Evolutionary conservation across 2,888 invertebrate species (phyloP), one percentile per base, ranked within the genome.

Genomic region (Epistrophe grossulariae): DNA sequence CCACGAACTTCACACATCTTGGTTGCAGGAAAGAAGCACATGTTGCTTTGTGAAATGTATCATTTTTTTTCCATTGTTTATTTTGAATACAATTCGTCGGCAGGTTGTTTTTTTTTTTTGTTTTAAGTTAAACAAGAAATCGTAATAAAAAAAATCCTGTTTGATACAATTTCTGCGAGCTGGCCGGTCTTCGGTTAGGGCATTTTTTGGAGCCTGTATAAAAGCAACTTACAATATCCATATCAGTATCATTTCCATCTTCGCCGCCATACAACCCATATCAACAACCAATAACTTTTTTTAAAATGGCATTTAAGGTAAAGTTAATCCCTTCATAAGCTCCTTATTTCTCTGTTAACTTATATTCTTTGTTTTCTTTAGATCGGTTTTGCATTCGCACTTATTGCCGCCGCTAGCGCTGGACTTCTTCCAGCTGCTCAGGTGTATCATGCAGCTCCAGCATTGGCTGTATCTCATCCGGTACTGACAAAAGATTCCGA

Each of bases 271-370:
- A 50, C 38, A 60, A 24, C 45, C 35, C 38, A 78, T 43, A 50
- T 17, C 50, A 89, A 84, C 84, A 78, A 76, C 2, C 28, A 57
- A 55, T 80, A 74, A 68, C n/a, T n/a, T 77, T 64, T 15, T 48
- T 68, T 88, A 68, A 89, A 88, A 91, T 90, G 90, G 90, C 91
- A 89, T 90, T 91, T 82, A 90, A 90, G 90, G 91, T 92, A 89
- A 68, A 83, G 9, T 13, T 13, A 11, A n/a, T 2, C 8, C n/a
- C 7, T 7, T 5, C 15, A 45, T 31, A 19, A 31, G 13, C 45
- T 4, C 15, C 48, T 15, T 6, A 19, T 13, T 66, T 35, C 8
- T 15, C 13, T 68, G 4, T 1, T 19, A 15, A 60, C 4, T 57
- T 43, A 72, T 52, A 38, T 31, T 17, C 5, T 15, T 19, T 19